Evolutionary conservation across 53 echinoderm and acorn worm species (phyloP), one percentile per base, ranked within the genome.

Genomic region (Paelopatides confundens): DNA sequence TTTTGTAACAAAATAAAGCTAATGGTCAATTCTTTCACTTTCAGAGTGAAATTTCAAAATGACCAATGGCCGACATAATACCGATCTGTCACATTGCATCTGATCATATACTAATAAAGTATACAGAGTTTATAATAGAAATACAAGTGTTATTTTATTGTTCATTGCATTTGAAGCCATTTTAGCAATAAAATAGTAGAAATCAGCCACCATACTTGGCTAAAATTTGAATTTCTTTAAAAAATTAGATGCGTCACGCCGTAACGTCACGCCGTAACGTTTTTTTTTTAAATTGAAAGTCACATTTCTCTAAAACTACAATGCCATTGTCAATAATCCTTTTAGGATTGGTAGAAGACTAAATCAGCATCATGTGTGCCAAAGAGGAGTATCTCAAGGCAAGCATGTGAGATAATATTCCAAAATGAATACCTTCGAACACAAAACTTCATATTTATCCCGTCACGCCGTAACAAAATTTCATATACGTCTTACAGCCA

Each of bases 211-310:
- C n/a, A n/a, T n/a, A n/a, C n/a, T n/a, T n/a, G n/a, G n/a, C n/a
- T n/a, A n/a, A n/a, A n/a, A n/a, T n/a, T n/a, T n/a, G n/a, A n/a
- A n/a, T n/a, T n/a, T n/a, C n/a, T n/a, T n/a, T n/a, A n/a, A n/a
- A n/a, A n/a, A n/a, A n/a, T n/a, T n/a, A 17, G 18, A 31, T 4
- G 29, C 18, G 32, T 69, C 33, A 35, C 70, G 9, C 63, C 7
- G 8, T 63, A 63, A 63, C 70, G 5, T 69, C 70, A 69, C 35
- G 70, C 70, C 31, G 70, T 69, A 69, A 69, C 18, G 31, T n/a
- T n/a, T n/a, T n/a, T n/a, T n/a, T n/a, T n/a, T n/a, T n/a, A n/a
- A n/a, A n/a, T n/a, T 28, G 29, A 30, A 69, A 69, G 35, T 31
- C 5, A 69, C 5, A 69, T 31, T 7, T 31, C 5, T 30, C 70